phyloP scores from a whole-genome alignment of 2,113 vertebrate species.

The Morone chrysops region DNA sequence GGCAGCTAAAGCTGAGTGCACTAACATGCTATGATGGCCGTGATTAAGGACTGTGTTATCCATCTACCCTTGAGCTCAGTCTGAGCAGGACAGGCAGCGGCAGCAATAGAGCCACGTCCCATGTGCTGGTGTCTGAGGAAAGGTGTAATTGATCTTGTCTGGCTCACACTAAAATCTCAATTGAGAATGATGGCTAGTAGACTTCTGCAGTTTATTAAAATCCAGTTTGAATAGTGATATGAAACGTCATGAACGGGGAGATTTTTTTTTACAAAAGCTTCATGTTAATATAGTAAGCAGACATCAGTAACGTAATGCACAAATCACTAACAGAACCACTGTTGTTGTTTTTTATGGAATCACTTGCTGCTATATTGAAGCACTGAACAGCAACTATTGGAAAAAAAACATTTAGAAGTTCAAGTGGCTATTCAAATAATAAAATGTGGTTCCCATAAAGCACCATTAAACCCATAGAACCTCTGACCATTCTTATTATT shows the following conservation, averaged over 20 bases:
- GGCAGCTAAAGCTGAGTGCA: constrained; percentile 48
- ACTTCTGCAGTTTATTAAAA: constrained; percentile 24
- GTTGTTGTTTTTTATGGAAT: background rate
- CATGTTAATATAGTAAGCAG: too few species aligned
- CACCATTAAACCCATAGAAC: background rate
- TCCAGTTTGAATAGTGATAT: background rate
- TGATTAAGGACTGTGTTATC: constrained; percentile 63
- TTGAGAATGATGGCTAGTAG: background rate
- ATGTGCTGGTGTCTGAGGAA: constrained; percentile 15
- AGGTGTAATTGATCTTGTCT: constrained; percentile 18
- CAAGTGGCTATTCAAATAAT: background rate
- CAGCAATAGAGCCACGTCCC: background rate
- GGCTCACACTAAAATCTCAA: constrained; percentile 12
- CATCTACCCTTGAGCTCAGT: constrained; percentile 33
- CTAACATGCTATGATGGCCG: constrained; percentile 50
- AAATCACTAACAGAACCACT: background rate
- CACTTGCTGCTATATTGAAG: background rate
- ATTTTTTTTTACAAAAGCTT: too few species aligned
- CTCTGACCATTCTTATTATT: background rate
- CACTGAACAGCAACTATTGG: background rate
- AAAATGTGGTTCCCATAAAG: background rate
- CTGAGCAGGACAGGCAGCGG: constrained; percentile 1
- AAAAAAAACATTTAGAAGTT: constrained; percentile 8
- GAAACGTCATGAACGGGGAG: background rate
- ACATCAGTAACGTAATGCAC: background rate